Evolutionary conservation across 2,113 vertebrate genomes (phyloP).

Genomic region (Struthio camelus): DNA sequence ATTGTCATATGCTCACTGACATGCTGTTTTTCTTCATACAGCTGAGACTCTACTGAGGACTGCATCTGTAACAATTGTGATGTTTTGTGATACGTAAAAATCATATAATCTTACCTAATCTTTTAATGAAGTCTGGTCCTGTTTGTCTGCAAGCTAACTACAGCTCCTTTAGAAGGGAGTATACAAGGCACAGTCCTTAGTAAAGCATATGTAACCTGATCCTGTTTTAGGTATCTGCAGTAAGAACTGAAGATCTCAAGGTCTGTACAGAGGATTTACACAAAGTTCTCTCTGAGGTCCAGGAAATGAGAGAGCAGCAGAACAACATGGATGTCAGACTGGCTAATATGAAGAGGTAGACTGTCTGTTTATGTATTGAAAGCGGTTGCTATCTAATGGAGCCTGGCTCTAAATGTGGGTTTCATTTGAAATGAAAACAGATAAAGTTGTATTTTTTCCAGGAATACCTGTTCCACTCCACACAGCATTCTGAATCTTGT

Average conservation of each 20-base stretch:
- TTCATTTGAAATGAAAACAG: conserved; percentile 40
- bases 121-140: neutral
- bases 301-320: conserved; percentile 73
- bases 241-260: conserved; percentile 69
- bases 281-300: conserved; percentile 71
- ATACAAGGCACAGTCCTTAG: neutral
- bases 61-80: neutral
- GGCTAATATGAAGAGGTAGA: conserved; percentile 74
- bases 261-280: conserved; percentile 66
- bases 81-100: neutral
- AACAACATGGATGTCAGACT: conserved; percentile 68
- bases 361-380: neutral
- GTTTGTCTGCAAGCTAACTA: neutral
- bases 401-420: neutral
- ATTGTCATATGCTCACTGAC: neutral
- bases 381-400: neutral
- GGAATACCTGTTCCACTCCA: neutral
- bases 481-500: neutral
- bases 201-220: neutral
- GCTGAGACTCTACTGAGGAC: neutral
- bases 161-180: neutral
- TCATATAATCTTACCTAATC: neutral
- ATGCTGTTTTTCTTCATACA: neutral
- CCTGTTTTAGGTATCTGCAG: conserved; percentile 56
- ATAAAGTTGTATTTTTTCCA: neutral